Percentiles rank a stretch among this genome's conserved stretches.
Conservation (phyloP, 2,888 invertebrate species). For the Norana najaformis region DNA sequence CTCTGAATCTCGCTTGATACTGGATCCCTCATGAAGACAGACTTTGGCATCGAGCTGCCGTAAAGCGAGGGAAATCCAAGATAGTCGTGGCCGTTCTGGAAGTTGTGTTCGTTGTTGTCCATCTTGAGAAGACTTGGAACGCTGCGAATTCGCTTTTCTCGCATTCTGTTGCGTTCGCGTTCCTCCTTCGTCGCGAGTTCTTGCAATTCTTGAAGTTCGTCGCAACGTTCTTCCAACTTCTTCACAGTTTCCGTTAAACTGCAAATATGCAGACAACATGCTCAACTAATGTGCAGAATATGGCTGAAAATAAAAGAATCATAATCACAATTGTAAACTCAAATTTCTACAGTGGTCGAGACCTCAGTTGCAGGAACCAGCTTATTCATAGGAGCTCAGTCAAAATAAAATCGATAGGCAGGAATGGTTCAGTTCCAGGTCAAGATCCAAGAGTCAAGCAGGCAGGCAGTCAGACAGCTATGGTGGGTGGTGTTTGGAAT, state of each 20-base stretch:
- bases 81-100: constrained; percentile 45
- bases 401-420: no score
- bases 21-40: constrained; percentile 48
- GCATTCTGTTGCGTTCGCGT: constrained; percentile 47
- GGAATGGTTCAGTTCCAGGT: no score
- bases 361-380: no score
- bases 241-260: constrained; percentile 56
- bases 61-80: constrained; percentile 51
- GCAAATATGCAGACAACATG: neutral
- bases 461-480: no score
- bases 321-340: neutral
- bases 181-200: constrained; percentile 66
- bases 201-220: constrained; percentile 81
- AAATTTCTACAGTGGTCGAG: no score
- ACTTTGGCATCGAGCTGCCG: neutral
- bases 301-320: neutral
- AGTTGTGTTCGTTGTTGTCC: constrained; percentile 66
- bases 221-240: constrained; percentile 78
- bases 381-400: no score
- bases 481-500: no score
- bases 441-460: no score
- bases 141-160: constrained; percentile 45
- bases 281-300: neutral
- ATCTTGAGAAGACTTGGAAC: constrained; percentile 42
- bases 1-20: constrained; percentile 51